phyloP scores from a whole-genome alignment of 2,888 invertebrate species.

The Adineta ricciae region DNA sequence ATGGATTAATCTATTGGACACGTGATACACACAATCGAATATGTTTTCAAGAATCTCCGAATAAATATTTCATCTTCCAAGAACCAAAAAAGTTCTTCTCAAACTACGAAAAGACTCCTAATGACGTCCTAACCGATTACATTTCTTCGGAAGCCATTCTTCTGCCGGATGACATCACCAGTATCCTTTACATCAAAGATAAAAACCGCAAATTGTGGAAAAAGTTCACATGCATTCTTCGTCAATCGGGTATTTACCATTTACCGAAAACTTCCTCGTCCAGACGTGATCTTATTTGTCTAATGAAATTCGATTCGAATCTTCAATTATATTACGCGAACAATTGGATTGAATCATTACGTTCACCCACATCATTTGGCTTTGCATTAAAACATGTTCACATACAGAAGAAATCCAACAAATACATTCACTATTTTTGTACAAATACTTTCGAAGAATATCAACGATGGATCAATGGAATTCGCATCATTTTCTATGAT shows the following conservation, averaged over 20 bases:
- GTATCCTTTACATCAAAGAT: conserved; percentile 81
- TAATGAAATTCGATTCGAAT: conserved; percentile 74
- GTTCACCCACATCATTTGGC: conserved; percentile 86
- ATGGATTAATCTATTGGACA: conserved; percentile 90
- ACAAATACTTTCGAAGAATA: conserved; percentile 77
- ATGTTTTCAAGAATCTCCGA: conserved; percentile 60
- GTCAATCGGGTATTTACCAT: conserved; percentile 90
- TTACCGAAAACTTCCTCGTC: conserved; percentile 69
- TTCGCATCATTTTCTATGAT: conserved; percentile 74
- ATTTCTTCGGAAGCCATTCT: background rate
- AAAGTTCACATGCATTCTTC: conserved; percentile 82
- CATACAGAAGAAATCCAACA: conserved; percentile 76
- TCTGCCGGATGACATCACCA: conserved; percentile 62
- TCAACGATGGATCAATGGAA: conserved; percentile 87
- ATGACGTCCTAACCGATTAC: background rate
- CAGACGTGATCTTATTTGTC: conserved; percentile 56
- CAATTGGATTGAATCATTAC: conserved; percentile 95
- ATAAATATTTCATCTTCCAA: conserved; percentile 65
- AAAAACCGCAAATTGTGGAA: conserved; percentile 98
- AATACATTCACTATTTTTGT: conserved; percentile 89
- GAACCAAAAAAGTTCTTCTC: background rate
- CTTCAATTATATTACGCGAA: conserved; percentile 76
- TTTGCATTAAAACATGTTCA: conserved; percentile 91
- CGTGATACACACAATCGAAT: conserved; percentile 90
- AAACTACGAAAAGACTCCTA: background rate